Percentiles rank a stretch among this genome's conserved stretches.
Conservation (phyloP, 1,140 invertebrate genomes). For the Penaeus japonicus region DNA sequence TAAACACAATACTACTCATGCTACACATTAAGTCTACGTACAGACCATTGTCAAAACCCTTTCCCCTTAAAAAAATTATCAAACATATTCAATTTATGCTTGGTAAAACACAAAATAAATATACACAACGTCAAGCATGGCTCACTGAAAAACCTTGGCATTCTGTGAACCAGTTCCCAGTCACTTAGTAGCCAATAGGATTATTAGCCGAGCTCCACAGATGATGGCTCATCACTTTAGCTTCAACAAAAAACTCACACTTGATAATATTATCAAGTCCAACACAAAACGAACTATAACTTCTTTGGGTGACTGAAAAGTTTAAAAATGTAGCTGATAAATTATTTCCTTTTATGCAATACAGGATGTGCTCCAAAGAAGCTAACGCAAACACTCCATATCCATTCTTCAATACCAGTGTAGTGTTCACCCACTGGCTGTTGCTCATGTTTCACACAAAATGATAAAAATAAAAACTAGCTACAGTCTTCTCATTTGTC, state of each 20-base stretch:
- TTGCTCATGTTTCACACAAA: constrained; percentile 20
- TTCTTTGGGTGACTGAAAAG: constrained; percentile 52
- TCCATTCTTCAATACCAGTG: constrained; percentile 9
- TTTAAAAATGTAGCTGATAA: constrained; percentile 41
- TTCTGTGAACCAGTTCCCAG: constrained; percentile 14
- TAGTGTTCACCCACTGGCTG: constrained; percentile 19
- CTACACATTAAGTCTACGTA: constrained; percentile 53
- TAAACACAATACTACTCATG: constrained; percentile 54
- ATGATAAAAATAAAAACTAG: constrained; percentile 44
- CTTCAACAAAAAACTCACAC: constrained; percentile 43
- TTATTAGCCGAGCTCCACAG: constrained; percentile 30
- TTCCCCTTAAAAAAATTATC: constrained; percentile 47
- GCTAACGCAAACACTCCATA: constrained; percentile 1
- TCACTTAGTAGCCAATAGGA: constrained; percentile 13
- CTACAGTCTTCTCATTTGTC: constrained; percentile 35
- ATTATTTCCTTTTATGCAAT: constrained; percentile 34
- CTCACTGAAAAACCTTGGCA: not conserved
- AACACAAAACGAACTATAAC: constrained; percentile 54
- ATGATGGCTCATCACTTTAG: constrained; percentile 25
- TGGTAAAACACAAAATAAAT: constrained; percentile 55
- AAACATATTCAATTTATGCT: constrained; percentile 44
- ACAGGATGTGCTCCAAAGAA: constrained; percentile 44
- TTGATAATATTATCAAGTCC: constrained; percentile 52
- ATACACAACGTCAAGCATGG: constrained; percentile 32
- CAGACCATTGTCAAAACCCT: constrained; percentile 52